Conservation (phyloP, 2,888 invertebrate genomes). For the Pteria penguin region DNA sequence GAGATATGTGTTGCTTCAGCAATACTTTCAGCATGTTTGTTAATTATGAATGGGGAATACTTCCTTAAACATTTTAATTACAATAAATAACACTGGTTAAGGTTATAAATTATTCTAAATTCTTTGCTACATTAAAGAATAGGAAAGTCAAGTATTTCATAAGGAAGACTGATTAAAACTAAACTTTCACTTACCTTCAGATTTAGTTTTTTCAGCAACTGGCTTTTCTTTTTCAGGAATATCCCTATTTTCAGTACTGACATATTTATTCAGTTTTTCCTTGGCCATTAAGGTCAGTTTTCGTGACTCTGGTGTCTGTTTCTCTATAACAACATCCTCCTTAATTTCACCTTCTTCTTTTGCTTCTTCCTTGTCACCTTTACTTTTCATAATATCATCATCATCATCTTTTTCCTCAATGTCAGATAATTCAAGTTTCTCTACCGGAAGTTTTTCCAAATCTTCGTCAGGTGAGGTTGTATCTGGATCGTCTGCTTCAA, state of each 20-base stretch:
- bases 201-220: slow-evolving; percentile 7
- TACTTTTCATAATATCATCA: slow-evolving; percentile 45
- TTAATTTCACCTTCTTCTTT: slow-evolving; percentile 35
- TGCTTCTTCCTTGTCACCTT: slow-evolving; percentile 36
- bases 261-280: slow-evolving; percentile 57
- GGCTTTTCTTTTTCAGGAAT: slow-evolving; percentile 5
- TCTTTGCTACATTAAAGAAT: too few species aligned
- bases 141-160: too few species aligned
- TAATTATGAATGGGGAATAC: too few species aligned
- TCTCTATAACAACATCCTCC: slow-evolving; percentile 50
- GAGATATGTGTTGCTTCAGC: too few species aligned
- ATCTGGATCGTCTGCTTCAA: slow-evolving; percentile 48
- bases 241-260: slow-evolving; percentile 54
- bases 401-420: slow-evolving; percentile 25
- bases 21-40: too few species aligned
- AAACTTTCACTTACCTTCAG: background rate
- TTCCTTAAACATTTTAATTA: too few species aligned
- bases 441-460: background rate
- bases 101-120: too few species aligned
- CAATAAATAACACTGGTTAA: too few species aligned
- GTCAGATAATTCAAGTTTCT: slow-evolving; percentile 22
- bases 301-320: slow-evolving; percentile 29
- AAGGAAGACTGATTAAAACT: background rate
- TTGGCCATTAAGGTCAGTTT: slow-evolving; percentile 52
- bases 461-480: slow-evolving; percentile 43